Percentiles rank a stretch among this genome's conserved stretches.
Evolutionary conservation across 2,797 vertebrate species (phyloP).

Genomic region (Sebastes matsubarae): DNA sequence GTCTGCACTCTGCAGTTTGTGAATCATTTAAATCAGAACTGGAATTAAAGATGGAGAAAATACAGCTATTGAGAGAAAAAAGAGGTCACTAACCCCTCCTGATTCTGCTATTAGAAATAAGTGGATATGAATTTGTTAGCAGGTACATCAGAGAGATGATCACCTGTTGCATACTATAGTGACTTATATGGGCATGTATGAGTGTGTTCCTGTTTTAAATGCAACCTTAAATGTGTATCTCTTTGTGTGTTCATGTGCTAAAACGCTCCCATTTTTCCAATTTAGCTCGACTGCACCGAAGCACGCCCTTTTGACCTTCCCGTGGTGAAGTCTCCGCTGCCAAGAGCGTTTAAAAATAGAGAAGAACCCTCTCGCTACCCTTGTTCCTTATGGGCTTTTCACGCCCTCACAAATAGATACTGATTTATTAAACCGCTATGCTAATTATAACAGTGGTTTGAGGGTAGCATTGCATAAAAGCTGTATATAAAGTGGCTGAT

Average conservation of each 20-base stretch:
- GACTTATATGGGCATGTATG: background rate
- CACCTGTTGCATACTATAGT: background rate
- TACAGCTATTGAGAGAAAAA: background rate
- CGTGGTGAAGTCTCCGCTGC: constrained; percentile 10
- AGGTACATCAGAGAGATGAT: background rate
- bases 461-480: background rate
- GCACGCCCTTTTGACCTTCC: constrained; percentile 38
- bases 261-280: background rate
- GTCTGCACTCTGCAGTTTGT: background rate
- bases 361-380: background rate
- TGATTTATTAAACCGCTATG: constrained; percentile 17
- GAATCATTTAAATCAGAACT: constrained; percentile 11
- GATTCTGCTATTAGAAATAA: background rate
- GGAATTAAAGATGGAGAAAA: background rate
- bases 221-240: background rate
- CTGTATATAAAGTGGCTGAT: background rate
- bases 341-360: constrained; percentile 36
- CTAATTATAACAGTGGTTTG: constrained; percentile 8
- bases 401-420: background rate
- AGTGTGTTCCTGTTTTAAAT: background rate
- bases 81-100: constrained; percentile 31
- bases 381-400: background rate
- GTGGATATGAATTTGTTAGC: constrained; percentile 11
- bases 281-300: constrained; percentile 5
- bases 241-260: background rate